Percentiles rank a stretch among this genome's conserved stretches.
Evolutionary conservation across 1,140 invertebrate genomes (phyloP).

Genomic region (Episyrphus balteatus): DNA sequence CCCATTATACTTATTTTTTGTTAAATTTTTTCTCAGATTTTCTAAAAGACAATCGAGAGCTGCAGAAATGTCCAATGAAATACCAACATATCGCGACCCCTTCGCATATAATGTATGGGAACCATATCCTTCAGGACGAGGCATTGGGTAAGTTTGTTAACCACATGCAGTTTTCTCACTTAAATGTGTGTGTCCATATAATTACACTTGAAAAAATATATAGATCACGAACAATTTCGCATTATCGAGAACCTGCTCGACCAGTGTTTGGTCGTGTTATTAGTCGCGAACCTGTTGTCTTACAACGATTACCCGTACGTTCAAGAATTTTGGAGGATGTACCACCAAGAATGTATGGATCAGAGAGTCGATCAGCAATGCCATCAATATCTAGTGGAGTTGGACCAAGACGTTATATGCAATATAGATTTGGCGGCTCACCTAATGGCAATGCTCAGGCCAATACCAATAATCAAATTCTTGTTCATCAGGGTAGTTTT

Average conservation of each 20-base stretch:
- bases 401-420: conserved; percentile 9
- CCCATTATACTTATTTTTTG: conserved; percentile 7
- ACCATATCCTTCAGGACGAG: conserved; percentile 46
- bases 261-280: conserved; percentile 53
- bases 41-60: conserved; percentile 78
- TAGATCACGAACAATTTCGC: conserved; percentile 15
- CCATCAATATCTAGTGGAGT: neutral
- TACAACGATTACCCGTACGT: conserved; percentile 12
- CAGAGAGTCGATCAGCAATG: conserved; percentile 13
- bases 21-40: conserved; percentile 40
- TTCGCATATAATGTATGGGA: conserved; percentile 73
- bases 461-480: conserved; percentile 7
- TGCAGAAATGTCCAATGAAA: conserved; percentile 72
- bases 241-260: conserved; percentile 15
- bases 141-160: conserved; percentile 37
- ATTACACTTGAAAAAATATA: too few species aligned
- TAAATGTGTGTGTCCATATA: too few species aligned
- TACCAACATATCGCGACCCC: conserved; percentile 66
- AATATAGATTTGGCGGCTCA: conserved; percentile 23
- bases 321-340: neutral
- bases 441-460: conserved; percentile 7
- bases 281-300: conserved; percentile 41
- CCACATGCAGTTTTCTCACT: neutral
- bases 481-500: conserved; percentile 48
- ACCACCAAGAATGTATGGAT: conserved; percentile 12